Evolutionary conservation across 2,797 vertebrate genomes (phyloP).

Genomic region (Macropodus opercularis): DNA sequence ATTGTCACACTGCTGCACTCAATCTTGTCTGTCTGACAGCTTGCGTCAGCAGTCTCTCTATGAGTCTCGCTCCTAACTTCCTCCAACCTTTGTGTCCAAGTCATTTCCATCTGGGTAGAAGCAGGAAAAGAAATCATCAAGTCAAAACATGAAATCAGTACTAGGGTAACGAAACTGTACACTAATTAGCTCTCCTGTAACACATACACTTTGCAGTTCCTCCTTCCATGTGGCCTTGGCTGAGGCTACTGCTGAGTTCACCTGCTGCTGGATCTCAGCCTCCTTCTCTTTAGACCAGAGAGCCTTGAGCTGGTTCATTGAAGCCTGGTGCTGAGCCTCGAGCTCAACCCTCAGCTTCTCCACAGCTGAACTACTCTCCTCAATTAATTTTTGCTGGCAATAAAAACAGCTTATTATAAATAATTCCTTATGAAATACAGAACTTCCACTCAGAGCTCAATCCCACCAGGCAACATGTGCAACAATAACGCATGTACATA

Average conservation of each 20-base stretch:
- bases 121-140: background rate
- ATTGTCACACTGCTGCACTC: constrained; percentile 31
- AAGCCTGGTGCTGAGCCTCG: constrained; percentile 79
- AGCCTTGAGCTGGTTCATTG: constrained; percentile 74
- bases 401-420: constrained; percentile 10
- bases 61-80: constrained; percentile 61
- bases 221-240: constrained; percentile 80
- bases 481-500: background rate
- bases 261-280: constrained; percentile 70
- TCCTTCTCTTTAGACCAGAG: constrained; percentile 85
- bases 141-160: background rate
- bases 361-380: constrained; percentile 77
- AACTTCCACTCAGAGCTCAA: too few species aligned
- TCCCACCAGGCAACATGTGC: too few species aligned
- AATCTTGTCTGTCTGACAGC: constrained; percentile 82
- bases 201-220: constrained; percentile 81
- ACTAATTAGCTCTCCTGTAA: background rate
- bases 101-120: constrained; percentile 80
- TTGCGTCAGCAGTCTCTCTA: constrained; percentile 65
- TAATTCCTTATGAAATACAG: background rate
- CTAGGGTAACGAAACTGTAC: background rate
- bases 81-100: constrained; percentile 83
- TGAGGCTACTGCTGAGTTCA: constrained; percentile 75
- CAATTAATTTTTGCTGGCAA: constrained; percentile 75
- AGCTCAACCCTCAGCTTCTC: constrained; percentile 80